A percentile compares a stretch with the other conserved stretches of the same genome.
Evolutionary conservation across 2,888 invertebrate species (phyloP).

Genomic region (Xestobium rufovillosum): DNA sequence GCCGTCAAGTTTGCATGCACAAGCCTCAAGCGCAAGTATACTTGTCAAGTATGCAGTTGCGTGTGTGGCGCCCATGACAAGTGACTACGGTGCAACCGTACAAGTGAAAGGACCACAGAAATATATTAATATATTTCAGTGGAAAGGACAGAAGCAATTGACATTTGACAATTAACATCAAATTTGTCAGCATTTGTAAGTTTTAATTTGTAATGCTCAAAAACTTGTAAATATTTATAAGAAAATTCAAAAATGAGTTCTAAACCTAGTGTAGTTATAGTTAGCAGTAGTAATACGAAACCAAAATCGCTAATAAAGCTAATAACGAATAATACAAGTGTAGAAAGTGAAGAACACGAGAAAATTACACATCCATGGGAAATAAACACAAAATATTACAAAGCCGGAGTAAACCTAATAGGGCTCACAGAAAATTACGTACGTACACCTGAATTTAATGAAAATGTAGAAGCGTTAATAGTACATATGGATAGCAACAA

Average conservation of each 20-base stretch:
- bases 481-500: conserved; percentile 54
- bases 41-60: too few species aligned
- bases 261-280: conserved; percentile 36
- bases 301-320: conserved; percentile 40
- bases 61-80: too few species aligned
- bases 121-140: too few species aligned
- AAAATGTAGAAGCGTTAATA: conserved; percentile 54
- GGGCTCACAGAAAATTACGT: conserved; percentile 44
- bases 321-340: conserved; percentile 33
- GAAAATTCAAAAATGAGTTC: conserved; percentile 27
- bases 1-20: too few species aligned
- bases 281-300: conserved; percentile 39
- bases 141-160: too few species aligned
- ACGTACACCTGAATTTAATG: conserved; percentile 43
- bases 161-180: too few species aligned
- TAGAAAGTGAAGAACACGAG: conserved; percentile 25
- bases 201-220: too few species aligned
- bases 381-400: conserved; percentile 67
- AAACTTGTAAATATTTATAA: too few species aligned
- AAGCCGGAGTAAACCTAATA: conserved; percentile 53
- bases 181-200: too few species aligned
- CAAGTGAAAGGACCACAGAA: too few species aligned
- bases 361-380: conserved; percentile 45
- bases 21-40: too few species aligned
- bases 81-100: too few species aligned